Evolutionary conservation across 2,888 invertebrate genomes (phyloP).

Genomic region (Epistrophe eligans): DNA sequence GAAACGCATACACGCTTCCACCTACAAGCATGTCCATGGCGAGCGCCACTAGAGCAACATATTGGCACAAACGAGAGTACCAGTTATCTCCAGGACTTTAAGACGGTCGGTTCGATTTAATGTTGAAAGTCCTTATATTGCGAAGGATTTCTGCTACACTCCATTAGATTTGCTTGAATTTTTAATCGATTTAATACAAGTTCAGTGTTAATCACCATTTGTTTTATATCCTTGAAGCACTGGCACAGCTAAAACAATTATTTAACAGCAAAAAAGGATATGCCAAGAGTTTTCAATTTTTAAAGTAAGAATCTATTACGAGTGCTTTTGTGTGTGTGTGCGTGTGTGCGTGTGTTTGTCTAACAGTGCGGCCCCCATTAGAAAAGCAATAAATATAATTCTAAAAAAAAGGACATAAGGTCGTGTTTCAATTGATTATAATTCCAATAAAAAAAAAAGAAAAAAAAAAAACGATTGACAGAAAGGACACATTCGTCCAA

Average conservation of each 20-base stretch:
- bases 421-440: slow-evolving; percentile 61
- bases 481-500: slow-evolving; percentile 57
- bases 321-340: slow-evolving; percentile 28
- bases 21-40: slow-evolving; percentile 13
- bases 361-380: slow-evolving; percentile 52
- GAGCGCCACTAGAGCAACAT: slow-evolving; percentile 38
- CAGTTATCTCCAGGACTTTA: slow-evolving; percentile 73
- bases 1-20: slow-evolving; percentile 69
- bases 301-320: slow-evolving; percentile 40
- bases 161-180: slow-evolving; percentile 63
- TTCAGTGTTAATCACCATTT: slow-evolving; percentile 74
- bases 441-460: slow-evolving; percentile 1
- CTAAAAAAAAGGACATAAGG: slow-evolving; percentile 66
- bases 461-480: slow-evolving; percentile 56
- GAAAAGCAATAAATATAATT: slow-evolving; percentile 62
- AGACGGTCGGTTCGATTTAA: slow-evolving; percentile 67
- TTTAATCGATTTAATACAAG: slow-evolving; percentile 76
- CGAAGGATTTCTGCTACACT: slow-evolving; percentile 57
- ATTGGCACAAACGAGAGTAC: slow-evolving; percentile 29
- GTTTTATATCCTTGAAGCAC: slow-evolving; percentile 63
- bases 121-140: slow-evolving; percentile 28
- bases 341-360: slow-evolving; percentile 21
- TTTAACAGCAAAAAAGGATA: slow-evolving; percentile 39
- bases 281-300: slow-evolving; percentile 54
- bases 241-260: slow-evolving; percentile 35